phyloP scores from a whole-genome alignment of 2,797 vertebrate species.

The Mastacembelus armatus region DNA sequence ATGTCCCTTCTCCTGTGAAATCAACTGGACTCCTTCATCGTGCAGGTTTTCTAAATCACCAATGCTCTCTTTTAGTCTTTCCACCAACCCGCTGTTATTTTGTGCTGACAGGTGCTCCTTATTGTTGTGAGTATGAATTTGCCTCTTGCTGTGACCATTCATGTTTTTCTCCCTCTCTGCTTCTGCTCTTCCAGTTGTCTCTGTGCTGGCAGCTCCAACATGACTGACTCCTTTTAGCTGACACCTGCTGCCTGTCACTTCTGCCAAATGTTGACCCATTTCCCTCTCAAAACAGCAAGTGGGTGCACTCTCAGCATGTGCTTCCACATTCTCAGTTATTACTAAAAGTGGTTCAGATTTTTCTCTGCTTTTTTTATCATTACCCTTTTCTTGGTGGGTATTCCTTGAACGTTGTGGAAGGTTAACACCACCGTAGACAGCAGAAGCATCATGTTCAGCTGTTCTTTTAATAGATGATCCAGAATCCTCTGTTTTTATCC shows the following conservation, averaged over 20 bases:
- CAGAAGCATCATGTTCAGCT: constrained; percentile 14
- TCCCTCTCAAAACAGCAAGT: constrained; percentile 39
- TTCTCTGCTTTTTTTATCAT: constrained; percentile 30
- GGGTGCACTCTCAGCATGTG: constrained; percentile 37
- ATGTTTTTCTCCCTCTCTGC: constrained; percentile 35
- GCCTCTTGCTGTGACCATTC: constrained; percentile 22
- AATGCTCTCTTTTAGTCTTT: constrained; percentile 7
- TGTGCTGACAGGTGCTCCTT: constrained; percentile 6
- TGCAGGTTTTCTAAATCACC: constrained; percentile 6
- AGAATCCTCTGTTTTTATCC: constrained; percentile 14
- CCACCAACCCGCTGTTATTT: not conserved
- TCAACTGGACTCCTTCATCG: not conserved
- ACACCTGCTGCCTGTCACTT: constrained; percentile 78
- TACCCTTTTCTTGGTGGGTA: constrained; percentile 17
- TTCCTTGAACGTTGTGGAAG: constrained; percentile 16
- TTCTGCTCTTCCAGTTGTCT: constrained; percentile 53
- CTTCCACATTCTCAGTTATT: constrained; percentile 6
- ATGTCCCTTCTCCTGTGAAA: not conserved
- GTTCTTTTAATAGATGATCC: constrained; percentile 20
- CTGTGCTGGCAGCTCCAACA: constrained; percentile 42
- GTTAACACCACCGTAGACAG: not conserved
- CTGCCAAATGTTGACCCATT: constrained; percentile 60
- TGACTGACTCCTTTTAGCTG: constrained; percentile 67
- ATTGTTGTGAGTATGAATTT: not conserved
- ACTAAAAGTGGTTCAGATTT: constrained; percentile 21